Evolutionary conservation across 2,797 vertebrate genomes (phyloP).

Genomic region (Coregonus ussuriensis): DNA sequence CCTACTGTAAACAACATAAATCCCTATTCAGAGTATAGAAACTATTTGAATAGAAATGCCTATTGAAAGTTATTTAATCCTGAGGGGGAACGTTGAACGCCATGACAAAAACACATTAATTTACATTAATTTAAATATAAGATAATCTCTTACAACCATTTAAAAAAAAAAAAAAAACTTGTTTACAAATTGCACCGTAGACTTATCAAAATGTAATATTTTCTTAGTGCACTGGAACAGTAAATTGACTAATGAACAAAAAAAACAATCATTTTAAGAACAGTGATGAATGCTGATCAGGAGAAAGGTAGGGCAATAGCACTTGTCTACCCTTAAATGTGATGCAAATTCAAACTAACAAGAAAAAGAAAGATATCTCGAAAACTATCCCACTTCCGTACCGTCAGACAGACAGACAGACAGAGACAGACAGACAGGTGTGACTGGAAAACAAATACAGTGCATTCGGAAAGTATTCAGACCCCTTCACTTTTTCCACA

Average conservation of each 20-base stretch:
- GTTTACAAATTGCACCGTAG: conserved; percentile 53
- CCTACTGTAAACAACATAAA: conserved; percentile 27
- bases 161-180: conserved; percentile 16
- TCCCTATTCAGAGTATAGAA: conserved; percentile 42
- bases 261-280: neutral
- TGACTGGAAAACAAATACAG: conserved; percentile 28
- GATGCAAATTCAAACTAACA: conserved; percentile 29
- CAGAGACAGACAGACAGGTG: conserved; percentile 1
- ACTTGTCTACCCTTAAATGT: conserved; percentile 29
- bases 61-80: conserved; percentile 4
- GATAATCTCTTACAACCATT: conserved; percentile 31
- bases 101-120: conserved; percentile 9
- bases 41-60: conserved; percentile 51
- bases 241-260: neutral
- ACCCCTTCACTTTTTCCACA: too few species aligned
- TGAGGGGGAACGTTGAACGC: neutral
- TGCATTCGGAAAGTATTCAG: too few species aligned
- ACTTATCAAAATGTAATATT: conserved; percentile 46
- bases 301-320: conserved; percentile 20
- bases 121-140: conserved; percentile 36
- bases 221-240: conserved; percentile 31
- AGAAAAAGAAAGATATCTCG: conserved; percentile 1
- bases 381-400: conserved; percentile 21
- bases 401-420: neutral
- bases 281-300: conserved; percentile 16